These are phyloP conservation scores for Acanthosoma haemorrhoidale DNA, from an alignment of 2,888 invertebrate genomes.

Conservation along the genomic window DNA sequence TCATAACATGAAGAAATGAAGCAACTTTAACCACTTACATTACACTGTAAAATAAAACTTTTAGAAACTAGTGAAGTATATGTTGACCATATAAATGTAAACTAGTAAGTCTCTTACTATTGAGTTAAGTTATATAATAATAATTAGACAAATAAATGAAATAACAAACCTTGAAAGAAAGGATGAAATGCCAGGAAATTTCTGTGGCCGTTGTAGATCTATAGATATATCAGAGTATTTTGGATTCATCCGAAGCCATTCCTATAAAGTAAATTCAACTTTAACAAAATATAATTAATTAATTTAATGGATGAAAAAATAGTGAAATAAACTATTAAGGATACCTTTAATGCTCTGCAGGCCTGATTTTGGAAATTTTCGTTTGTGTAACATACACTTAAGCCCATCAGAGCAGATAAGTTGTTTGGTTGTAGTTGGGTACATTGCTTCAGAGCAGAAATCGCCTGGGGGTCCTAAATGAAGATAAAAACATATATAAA, in stretches of 20 bases:
- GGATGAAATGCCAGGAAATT: slow-evolving; percentile 48
- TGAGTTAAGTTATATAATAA: too few species aligned
- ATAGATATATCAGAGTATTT: slow-evolving; percentile 70
- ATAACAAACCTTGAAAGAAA: slow-evolving; percentile 50
- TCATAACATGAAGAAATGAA: too few species aligned
- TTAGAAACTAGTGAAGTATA: too few species aligned
- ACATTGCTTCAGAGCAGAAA: slow-evolving; percentile 83
- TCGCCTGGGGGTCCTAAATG: slow-evolving; percentile 75
- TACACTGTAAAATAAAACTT: too few species aligned
- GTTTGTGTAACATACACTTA: slow-evolving; percentile 93
- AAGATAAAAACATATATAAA: neutral
- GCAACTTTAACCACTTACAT: too few species aligned
- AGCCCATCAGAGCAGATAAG: slow-evolving; percentile 75
- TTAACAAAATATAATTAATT: neutral
- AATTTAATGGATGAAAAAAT: neutral
- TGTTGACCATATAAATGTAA: neutral
- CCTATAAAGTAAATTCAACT: slow-evolving; percentile 43
- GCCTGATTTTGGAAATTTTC: slow-evolving; percentile 90
- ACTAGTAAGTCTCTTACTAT: too few species aligned
- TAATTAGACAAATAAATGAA: too few species aligned
- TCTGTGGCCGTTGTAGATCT: slow-evolving; percentile 45
- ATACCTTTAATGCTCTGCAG: slow-evolving; percentile 56
- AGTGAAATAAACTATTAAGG: neutral
- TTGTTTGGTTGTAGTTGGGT: slow-evolving; percentile 73
- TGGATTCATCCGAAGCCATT: slow-evolving; percentile 73